Evolutionary conservation across 2,888 invertebrate genomes (phyloP).

Genomic region (Nematopogon swammerdamellus): DNA sequence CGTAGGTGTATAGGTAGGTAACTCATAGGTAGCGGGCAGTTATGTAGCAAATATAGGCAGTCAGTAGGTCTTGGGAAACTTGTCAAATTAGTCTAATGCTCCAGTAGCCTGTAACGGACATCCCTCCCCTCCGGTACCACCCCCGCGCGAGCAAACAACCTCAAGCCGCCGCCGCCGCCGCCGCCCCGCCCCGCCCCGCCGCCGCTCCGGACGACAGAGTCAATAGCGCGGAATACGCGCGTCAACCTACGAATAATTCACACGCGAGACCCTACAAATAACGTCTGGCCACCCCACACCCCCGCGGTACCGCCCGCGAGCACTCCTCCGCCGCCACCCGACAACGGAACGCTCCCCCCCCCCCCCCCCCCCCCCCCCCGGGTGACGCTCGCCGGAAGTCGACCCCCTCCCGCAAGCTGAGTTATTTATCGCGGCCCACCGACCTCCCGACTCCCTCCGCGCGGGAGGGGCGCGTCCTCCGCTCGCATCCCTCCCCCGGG

Average conservation of each 20-base stretch:
- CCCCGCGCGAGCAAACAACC: no score
- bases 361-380: constrained; percentile 8
- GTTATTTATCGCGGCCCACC: constrained; percentile 36
- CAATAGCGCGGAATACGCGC: constrained; percentile 39
- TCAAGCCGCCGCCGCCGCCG: constrained; percentile 24
- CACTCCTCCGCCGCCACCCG: constrained; percentile 19
- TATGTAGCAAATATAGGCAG: no score
- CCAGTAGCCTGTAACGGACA: no score
- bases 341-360: constrained; percentile 10
- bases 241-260: constrained; percentile 56
- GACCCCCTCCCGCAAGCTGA: constrained; percentile 33
- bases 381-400: not conserved
- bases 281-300: constrained; percentile 23
- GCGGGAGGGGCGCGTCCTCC: constrained; percentile 19
- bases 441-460: constrained; percentile 22
- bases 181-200: constrained; percentile 35
- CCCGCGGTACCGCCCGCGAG: constrained; percentile 6
- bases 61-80: no score
- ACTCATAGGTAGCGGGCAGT: no score
- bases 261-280: constrained; percentile 55
- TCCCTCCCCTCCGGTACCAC: no score
- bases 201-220: constrained; percentile 18
- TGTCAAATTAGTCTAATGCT: no score
- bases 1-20: no score
- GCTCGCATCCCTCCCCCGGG: constrained; percentile 10